Conservation (phyloP, 2,113 vertebrate species). For the Pholis gunnellus region DNA sequence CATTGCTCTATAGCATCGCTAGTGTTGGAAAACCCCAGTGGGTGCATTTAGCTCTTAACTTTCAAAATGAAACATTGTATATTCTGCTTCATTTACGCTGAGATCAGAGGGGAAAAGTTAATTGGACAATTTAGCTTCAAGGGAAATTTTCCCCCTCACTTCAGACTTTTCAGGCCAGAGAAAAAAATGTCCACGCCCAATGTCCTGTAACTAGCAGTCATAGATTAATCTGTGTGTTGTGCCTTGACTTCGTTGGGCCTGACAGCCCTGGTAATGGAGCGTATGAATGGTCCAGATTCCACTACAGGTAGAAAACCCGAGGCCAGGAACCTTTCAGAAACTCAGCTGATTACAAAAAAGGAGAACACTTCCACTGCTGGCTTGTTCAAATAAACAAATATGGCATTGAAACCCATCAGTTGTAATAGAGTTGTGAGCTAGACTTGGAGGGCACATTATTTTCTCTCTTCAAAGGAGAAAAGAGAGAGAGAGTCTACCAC, state of each 20-base stretch:
- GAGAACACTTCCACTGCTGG: conserved; percentile 59
- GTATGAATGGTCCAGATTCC: conserved; percentile 67
- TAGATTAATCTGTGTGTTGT: conserved; percentile 70
- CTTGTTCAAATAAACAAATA: conserved; percentile 77
- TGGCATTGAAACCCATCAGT: conserved; percentile 60
- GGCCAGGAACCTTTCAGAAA: conserved; percentile 68
- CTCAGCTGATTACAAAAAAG: conserved; percentile 76
- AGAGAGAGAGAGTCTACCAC: conserved; percentile 52
- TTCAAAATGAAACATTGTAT: conserved; percentile 37
- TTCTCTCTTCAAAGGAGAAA: conserved; percentile 52
- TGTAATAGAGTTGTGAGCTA: conserved; percentile 40
- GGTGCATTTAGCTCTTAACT: conserved; percentile 1
- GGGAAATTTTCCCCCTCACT: conserved; percentile 18
- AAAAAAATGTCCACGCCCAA: conserved; percentile 62
- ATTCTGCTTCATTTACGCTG: conserved; percentile 60
- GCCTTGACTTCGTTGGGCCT: conserved; percentile 66
- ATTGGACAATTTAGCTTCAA: conserved; percentile 61
- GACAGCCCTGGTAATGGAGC: conserved; percentile 73
- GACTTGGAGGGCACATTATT: conserved; percentile 46
- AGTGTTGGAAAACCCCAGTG: neutral
- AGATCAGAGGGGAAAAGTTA: conserved; percentile 56
- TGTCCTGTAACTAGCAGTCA: conserved; percentile 68
- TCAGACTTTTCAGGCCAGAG: conserved; percentile 54
- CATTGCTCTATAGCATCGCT: neutral
- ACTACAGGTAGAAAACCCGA: conserved; percentile 68